A percentile compares a stretch with the other conserved stretches of the same genome.
Evolutionary conservation across 2,113 vertebrate genomes (phyloP).

Genomic region (Motacilla alba): DNA sequence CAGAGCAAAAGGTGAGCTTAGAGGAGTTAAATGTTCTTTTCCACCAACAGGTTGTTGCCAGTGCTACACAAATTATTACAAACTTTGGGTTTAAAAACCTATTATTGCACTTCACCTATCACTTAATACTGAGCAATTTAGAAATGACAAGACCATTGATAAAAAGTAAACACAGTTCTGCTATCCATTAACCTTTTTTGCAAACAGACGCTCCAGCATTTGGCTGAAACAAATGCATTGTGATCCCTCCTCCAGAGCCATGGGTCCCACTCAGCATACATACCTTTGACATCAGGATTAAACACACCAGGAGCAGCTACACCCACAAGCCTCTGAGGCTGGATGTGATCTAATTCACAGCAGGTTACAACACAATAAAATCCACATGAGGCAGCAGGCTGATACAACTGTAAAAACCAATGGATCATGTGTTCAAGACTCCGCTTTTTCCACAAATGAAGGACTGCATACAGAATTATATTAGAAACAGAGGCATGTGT

Average conservation of each 20-base stretch:
- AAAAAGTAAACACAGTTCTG: constrained; percentile 14
- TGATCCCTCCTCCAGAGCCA: neutral
- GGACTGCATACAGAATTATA: neutral
- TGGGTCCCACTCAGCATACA: neutral
- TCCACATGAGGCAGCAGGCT: neutral
- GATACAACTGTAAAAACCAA: neutral
- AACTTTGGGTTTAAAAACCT: neutral
- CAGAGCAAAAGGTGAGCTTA: neutral
- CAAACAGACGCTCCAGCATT: neutral
- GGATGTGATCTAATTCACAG: neutral
- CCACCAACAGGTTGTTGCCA: neutral
- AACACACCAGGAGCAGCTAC: neutral
- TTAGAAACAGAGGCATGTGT: neutral
- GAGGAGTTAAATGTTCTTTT: neutral
- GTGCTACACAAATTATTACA: neutral
- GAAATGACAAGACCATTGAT: neutral
- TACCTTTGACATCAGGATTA: neutral
- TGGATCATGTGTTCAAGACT: neutral
- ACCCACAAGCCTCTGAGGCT: neutral
- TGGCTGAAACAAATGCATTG: neutral
- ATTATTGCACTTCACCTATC: neutral
- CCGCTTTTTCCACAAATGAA: neutral
- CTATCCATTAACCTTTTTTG: constrained; percentile 26
- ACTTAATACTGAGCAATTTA: constrained; percentile 21
- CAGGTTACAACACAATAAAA: neutral